phyloP scores from a whole-genome alignment of 2,888 invertebrate genomes.

The Polyploca ridens region DNA sequence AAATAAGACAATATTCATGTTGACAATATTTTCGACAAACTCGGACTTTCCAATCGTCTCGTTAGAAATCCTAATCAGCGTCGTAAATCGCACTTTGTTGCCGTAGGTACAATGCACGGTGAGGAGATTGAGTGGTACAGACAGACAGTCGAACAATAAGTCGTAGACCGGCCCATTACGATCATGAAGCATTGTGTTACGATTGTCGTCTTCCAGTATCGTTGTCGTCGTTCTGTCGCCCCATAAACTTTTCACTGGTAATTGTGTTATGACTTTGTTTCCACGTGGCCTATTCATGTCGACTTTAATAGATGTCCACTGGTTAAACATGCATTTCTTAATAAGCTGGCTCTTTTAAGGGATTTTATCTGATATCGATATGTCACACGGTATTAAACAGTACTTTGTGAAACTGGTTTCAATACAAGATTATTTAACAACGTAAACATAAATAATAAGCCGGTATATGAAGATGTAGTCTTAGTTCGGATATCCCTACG shows the following conservation, averaged over 20 bases:
- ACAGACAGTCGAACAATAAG: constrained; percentile 50
- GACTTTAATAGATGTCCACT: constrained; percentile 5
- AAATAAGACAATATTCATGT: constrained; percentile 25
- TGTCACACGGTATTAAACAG: neutral
- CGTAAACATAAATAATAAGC: neutral
- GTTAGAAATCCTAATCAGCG: constrained; percentile 41
- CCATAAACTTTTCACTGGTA: constrained; percentile 42
- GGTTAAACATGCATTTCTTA: constrained; percentile 5
- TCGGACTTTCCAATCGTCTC: constrained; percentile 17
- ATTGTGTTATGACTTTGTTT: constrained; percentile 46
- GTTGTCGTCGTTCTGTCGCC: constrained; percentile 40
- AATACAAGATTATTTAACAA: neutral
- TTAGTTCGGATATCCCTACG: too few species aligned
- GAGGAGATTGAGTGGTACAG: constrained; percentile 30
- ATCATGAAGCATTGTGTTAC: constrained; percentile 56
- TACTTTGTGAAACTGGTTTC: neutral
- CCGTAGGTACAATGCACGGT: constrained; percentile 28
- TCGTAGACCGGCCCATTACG: constrained; percentile 52
- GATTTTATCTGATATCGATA: neutral
- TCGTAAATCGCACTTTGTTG: constrained; percentile 42
- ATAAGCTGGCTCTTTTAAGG: neutral
- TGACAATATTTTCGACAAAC: constrained; percentile 28
- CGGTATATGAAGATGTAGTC: too few species aligned
- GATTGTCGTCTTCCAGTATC: constrained; percentile 44
- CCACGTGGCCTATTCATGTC: constrained; percentile 26